Base-by-base conservation (phyloP, 2,797 vertebrate genomes). In the Salarias fasciatus region DNA sequence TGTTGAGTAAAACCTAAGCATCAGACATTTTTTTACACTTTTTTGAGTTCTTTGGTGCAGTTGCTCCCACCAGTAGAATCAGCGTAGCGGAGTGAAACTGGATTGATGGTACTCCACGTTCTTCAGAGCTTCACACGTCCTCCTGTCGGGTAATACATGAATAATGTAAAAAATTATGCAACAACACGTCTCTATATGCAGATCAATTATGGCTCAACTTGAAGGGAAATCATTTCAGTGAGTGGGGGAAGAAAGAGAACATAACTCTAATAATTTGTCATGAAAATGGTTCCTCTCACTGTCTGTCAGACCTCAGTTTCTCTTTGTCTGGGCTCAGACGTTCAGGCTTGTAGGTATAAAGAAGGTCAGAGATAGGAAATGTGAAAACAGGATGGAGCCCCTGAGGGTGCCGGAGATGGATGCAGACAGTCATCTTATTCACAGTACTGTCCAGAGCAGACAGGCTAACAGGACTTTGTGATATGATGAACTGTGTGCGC, bases 171-270 rank as follows among this genome's bases (percentile, higher is more conserved):
- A 38, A 28, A 47, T 40, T 29, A 69, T 69, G 61, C 44, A 48
- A 47, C 60, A 70, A 51, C 68, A 65, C 0, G 13, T 37, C 56
- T 86, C 47, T 38, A 62, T 71, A 67, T 61, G 63, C 54, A 63
- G 49, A 75, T 83, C 64, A 60, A 69, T 72, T 58, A 58, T 18
- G 36, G 33, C 4, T 12, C 14, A 70, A 55, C 40, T 66, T 36
- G 5, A 28, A 59, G 61, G 51, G 24, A 56, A 45, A 58, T 71
- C n/a, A 12, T 59, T 77, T 76, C 52, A 49, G 58, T 71, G 42
- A 46, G 29, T 35, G 29, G 13, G 24, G 43, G 29, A 55, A 56
- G 38, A 40, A 56, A 38, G 11, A 42, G 41, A 69, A 53, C 30
- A 36, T 8, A 55, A 43, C 35, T 44, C 37, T 49, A 18, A 62